Base-by-base conservation (phyloP, 2,888 invertebrate genomes). In the Agonopterix subpropinquella region DNA sequence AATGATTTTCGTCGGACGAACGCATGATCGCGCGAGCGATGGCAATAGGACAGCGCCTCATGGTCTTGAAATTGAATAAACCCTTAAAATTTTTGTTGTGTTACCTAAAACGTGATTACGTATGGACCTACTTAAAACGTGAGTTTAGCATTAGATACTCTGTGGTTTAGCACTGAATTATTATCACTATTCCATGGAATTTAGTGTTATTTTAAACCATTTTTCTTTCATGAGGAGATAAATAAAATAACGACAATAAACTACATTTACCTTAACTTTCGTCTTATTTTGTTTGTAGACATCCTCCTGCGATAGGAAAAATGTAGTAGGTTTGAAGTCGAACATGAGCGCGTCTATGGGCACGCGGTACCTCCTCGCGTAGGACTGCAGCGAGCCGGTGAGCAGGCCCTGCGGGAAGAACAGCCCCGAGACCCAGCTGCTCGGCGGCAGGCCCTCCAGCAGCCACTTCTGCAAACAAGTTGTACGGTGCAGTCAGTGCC, bases 331-430 rank as follows among this genome's bases (percentile, higher is more conserved):
- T n/a, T 83, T 73, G 73, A 96, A 97, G 74, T 97, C 95, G 73
- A 96, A 95, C 73, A 93, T 91, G 3, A 96, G 82, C 45, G 92
- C 91, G 80, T 98, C 97, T 47, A 98, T 97, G 1, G 98, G 96
- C 42, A 96, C 90, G 48, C 93, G 91, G 65, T 95, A 94, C 61
- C 94, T 94, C 44, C 98, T 90, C 4, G 98, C 96, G 78, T 93
- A 95, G 5, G 97, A 95, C 84, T 98, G 98, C 64, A 97, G 86
- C 44, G 95, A 92, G 35, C 96, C 97, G 0, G 98, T 98, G 49
- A 98, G 90, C 74, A 98, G 94, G 5, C 97, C 96, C 88, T 98
- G 97, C 0, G 97, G 97, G 76, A 98, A 98, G 81, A 95, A 98
- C 67, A 98, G 92, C 0, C 97, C 98, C 48, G 97, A 96, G 48